These are phyloP conservation scores for Sapajus apella DNA, from an alignment of 2,113 vertebrate genomes.

Conservation along the genomic window DNA sequence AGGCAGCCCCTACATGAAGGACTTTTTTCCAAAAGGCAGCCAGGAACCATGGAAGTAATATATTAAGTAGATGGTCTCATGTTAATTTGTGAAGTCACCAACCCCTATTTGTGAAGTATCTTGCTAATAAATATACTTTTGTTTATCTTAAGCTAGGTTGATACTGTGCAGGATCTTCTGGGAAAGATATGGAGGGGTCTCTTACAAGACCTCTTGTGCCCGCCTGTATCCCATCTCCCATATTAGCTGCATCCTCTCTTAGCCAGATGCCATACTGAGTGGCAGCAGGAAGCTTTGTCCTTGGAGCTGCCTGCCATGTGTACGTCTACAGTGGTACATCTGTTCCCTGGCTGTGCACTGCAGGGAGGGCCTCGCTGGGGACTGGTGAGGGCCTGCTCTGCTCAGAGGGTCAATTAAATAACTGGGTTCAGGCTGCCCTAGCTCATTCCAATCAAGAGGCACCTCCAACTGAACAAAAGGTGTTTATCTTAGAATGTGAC, in stretches of 20 bases:
- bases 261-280: not conserved
- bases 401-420: not conserved
- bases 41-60: not conserved
- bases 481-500: not conserved
- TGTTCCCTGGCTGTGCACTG: not conserved
- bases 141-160: not conserved
- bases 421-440: not conserved
- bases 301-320: not conserved
- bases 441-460: not conserved
- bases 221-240: no score
- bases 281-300: not conserved
- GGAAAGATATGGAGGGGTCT: not conserved
- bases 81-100: not conserved
- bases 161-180: not conserved
- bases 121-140: not conserved
- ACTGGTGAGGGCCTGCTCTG: not conserved
- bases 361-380: not conserved
- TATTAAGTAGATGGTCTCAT: not conserved
- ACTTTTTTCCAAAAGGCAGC: not conserved
- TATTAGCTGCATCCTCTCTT: no score
- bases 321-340: not conserved
- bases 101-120: not conserved
- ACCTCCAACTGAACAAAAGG: not conserved
- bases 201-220: not conserved
- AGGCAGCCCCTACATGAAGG: not conserved